Evolutionary conservation across 2,113 vertebrate genomes (phyloP), one percentile per base, ranked within the genome.

Genomic region (Nesogale talazaci): DNA sequence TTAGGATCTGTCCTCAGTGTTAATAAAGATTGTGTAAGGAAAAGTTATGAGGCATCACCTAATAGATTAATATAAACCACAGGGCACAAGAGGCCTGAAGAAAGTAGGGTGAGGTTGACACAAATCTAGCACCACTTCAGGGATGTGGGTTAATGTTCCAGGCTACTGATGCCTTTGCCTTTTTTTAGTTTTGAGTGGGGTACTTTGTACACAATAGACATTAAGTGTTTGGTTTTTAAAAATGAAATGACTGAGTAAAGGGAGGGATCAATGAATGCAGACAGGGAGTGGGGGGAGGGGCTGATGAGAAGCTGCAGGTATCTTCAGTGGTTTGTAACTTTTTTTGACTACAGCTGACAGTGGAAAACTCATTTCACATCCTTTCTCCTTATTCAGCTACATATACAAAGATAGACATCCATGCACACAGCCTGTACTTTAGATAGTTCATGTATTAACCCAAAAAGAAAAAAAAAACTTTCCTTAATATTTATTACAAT

Each of bases 41-140:
- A 95, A 94, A 95, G 95, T 92, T 89, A 87, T 94, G 94, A 61
- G 80, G 91, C 70, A 92, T 85, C 22, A 61, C 59, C 72, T 94
- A 93, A 95, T n/a, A 96, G 46, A 93, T 59, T 42, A 92, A 94
- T 86, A 76, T 29, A 97, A 96, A 95, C 95, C 94, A 93, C 86
- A 94, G 93, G 94, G 94, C 88, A 91, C 59, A 86, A 79, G 69
- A 94, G 85, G 86, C 83, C 61, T 86, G 67, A 34, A n/a, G 19
- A 31, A 85, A 92, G n/a, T 31, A 31, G 59, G 29, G 89, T 72
- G 70, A 87, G 63, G 94, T 78, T n/a, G 61, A 89, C 87, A 79
- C 42, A 85, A 79, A 70, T 65, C 89, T 61, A 85, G 87, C 16
- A 63, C 8, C 38, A 74, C 29, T 69, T 70, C 38, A 88, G 34